Evolutionary conservation across 2,797 vertebrate genomes (phyloP).

Genomic region (Acomys russatus): DNA sequence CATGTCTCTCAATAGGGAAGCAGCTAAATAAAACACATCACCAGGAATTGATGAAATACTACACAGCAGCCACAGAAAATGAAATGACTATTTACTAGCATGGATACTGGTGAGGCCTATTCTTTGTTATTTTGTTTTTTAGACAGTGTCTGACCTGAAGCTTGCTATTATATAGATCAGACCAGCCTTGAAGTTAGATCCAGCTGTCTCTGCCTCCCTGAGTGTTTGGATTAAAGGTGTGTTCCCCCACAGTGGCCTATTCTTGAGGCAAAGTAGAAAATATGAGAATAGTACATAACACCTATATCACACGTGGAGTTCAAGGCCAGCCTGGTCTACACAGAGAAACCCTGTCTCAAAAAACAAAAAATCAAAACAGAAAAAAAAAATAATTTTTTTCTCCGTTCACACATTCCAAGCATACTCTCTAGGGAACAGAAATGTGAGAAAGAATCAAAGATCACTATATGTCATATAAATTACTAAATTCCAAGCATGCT

Average conservation of each 20-base stretch:
- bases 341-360: no score
- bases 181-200: neutral
- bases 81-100: slow-evolving; percentile 13
- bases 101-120: neutral
- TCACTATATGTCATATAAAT: slow-evolving; percentile 30
- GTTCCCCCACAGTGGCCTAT: neutral
- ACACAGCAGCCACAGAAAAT: slow-evolving; percentile 14
- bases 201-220: neutral
- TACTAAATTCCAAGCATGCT: neutral
- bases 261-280: slow-evolving; percentile 54
- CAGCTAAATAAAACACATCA: slow-evolving; percentile 51
- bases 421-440: slow-evolving; percentile 45
- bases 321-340: no score
- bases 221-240: neutral
- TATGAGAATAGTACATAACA: slow-evolving; percentile 28
- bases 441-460: neutral
- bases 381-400: neutral
- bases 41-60: slow-evolving; percentile 40
- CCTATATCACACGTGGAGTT: neutral
- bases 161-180: neutral
- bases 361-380: no score
- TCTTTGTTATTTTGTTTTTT: neutral
- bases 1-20: slow-evolving; percentile 38
- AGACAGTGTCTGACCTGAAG: neutral
- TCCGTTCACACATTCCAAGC: slow-evolving; percentile 40